Evolutionary conservation across 2,113 vertebrate species (phyloP).

Genomic region (Melanerpes aurifrons): DNA sequence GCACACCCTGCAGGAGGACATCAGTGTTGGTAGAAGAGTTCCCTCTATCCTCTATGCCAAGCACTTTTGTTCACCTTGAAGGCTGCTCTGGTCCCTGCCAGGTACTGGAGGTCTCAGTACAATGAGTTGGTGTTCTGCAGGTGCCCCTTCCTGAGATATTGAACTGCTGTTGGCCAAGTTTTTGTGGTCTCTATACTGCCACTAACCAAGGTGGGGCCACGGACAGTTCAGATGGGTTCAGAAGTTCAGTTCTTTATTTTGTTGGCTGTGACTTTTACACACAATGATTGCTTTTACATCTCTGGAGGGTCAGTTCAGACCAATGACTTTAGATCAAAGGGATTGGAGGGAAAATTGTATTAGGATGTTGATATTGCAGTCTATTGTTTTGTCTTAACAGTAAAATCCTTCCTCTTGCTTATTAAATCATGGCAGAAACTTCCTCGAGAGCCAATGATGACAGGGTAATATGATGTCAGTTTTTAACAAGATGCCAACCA

Average conservation of each 20-base stretch:
- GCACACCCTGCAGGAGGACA: fast-evolving
- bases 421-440: conserved; percentile 27
- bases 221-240: background rate
- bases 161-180: background rate
- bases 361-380: background rate
- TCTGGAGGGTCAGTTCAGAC: background rate
- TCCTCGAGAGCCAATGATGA: background rate
- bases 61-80: background rate
- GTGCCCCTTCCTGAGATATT: background rate
- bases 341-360: background rate
- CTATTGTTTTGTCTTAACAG: conserved; percentile 7
- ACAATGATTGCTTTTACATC: background rate
- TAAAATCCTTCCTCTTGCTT: conserved; percentile 31
- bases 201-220: background rate
- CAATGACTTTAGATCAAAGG: background rate
- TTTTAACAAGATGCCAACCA: conserved; percentile 26
- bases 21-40: background rate
- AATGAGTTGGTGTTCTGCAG: background rate
- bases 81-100: background rate
- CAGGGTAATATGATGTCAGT: background rate
- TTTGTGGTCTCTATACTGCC: background rate
- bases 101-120: background rate
- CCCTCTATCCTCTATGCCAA: fast-evolving
- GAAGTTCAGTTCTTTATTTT: background rate
- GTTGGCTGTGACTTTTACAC: background rate